Evolutionary conservation across 1,140 invertebrate species (phyloP).

Genomic region (Camponotus vicinus): DNA sequence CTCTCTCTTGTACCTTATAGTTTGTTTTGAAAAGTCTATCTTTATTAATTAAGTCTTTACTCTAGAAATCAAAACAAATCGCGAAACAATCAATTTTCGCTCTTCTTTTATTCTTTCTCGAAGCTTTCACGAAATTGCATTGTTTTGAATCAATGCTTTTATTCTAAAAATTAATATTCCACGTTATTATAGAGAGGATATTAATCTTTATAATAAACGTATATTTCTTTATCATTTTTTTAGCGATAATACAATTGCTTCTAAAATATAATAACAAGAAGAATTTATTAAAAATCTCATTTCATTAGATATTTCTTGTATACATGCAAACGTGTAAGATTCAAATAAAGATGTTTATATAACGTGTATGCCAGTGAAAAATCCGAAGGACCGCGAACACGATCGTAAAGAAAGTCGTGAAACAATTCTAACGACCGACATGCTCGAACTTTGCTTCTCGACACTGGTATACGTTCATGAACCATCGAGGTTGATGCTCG

Average conservation of each 20-base stretch:
- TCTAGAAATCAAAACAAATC: background rate
- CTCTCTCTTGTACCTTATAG: background rate
- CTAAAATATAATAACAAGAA: background rate
- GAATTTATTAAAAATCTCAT: background rate
- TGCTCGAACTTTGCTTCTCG: constrained; percentile 34
- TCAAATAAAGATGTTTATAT: constrained; percentile 41
- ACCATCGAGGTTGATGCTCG: constrained; percentile 53
- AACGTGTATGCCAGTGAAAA: constrained; percentile 26
- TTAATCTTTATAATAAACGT: no score
- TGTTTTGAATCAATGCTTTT: constrained; percentile 1
- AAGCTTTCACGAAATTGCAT: background rate
- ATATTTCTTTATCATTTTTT: background rate
- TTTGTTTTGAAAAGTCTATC: background rate
- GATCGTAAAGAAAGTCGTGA: constrained; percentile 53
- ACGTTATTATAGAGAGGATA: background rate
- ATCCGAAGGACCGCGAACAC: constrained; percentile 29
- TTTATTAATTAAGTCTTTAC: background rate
- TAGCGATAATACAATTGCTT: background rate
- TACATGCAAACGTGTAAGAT: constrained; percentile 2
- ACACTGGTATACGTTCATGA: constrained; percentile 57
- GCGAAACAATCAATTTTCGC: background rate
- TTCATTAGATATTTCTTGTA: background rate
- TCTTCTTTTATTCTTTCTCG: background rate
- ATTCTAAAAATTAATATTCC: background rate
- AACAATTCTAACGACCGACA: constrained; percentile 47